Evolutionary conservation across 2,113 vertebrate species (phyloP).

Genomic region (Muntiacus muntjak): DNA sequence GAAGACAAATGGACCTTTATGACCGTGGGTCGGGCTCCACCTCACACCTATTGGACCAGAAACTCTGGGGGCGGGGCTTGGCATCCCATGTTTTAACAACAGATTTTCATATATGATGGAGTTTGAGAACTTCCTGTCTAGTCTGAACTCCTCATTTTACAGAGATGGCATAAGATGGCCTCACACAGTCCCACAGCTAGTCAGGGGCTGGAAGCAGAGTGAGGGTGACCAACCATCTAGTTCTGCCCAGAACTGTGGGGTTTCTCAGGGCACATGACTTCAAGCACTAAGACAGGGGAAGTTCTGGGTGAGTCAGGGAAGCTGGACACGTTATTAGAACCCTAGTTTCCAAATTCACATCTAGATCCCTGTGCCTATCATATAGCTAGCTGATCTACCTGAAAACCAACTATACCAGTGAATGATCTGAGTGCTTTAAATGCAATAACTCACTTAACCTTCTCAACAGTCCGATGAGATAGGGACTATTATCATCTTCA

Average conservation of each 20-base stretch:
- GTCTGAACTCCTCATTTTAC: not conserved
- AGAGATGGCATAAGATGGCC: not conserved
- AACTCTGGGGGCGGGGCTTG: not conserved
- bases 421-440: not conserved
- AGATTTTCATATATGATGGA: not conserved
- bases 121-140: not conserved
- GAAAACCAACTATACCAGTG: not conserved
- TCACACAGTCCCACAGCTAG: not conserved
- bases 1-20: not conserved
- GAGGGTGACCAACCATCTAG: not conserved
- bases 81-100: not conserved
- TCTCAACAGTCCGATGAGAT: not conserved
- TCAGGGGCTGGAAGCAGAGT: not conserved
- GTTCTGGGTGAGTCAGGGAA: not conserved
- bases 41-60: not conserved
- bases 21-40: not conserved
- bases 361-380: not conserved
- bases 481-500: not conserved
- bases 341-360: not conserved
- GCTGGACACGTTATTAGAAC: not conserved
- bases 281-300: not conserved
- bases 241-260: not conserved
- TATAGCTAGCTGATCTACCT: not conserved
- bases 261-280: not conserved
- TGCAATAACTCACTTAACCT: not conserved